phyloP scores from a whole-genome alignment of 2,797 vertebrate genomes.

The Enteromius afrohamiltoni region DNA sequence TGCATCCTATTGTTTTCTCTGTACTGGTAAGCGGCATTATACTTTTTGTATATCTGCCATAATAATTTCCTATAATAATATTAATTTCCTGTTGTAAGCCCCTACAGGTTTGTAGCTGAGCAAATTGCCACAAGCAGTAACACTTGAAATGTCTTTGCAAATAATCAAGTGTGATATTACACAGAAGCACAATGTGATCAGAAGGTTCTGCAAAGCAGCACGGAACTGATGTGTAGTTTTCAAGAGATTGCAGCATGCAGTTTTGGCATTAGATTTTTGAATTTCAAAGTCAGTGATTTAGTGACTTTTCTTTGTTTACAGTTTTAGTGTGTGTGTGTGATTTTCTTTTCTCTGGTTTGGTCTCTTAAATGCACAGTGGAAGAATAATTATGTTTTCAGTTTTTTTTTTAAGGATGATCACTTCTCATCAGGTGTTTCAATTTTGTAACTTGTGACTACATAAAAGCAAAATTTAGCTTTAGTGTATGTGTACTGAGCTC shows the following conservation, averaged over 20 bases:
- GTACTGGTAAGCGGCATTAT: conserved; percentile 25
- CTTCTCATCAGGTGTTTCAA: conserved; percentile 45
- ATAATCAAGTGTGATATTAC: conserved; percentile 20
- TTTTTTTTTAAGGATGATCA: conserved; percentile 33
- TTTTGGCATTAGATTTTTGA: conserved; percentile 17
- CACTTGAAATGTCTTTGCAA: conserved; percentile 4
- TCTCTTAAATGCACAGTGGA: conserved; percentile 38
- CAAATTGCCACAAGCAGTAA: conserved; percentile 19
- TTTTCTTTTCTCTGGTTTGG: not conserved
- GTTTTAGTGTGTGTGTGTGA: not conserved
- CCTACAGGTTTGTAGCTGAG: conserved; percentile 22
- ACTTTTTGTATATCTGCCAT: conserved; percentile 26
- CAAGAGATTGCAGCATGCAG: not conserved
- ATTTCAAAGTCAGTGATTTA: not conserved
- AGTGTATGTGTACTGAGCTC: conserved; percentile 3
- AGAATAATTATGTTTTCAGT: not conserved
- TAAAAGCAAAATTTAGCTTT: not conserved
- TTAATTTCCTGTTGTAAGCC: not conserved
- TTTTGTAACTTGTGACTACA: not conserved
- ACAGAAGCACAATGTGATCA: not conserved
- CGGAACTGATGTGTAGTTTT: conserved; percentile 1
- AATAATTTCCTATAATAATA: conserved; percentile 8
- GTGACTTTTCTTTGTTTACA: not conserved
- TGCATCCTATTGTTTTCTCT: not conserved
- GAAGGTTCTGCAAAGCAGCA: not conserved